Base-by-base conservation (phyloP, 2,888 invertebrate species). In the Rhagonycha lutea region DNA sequence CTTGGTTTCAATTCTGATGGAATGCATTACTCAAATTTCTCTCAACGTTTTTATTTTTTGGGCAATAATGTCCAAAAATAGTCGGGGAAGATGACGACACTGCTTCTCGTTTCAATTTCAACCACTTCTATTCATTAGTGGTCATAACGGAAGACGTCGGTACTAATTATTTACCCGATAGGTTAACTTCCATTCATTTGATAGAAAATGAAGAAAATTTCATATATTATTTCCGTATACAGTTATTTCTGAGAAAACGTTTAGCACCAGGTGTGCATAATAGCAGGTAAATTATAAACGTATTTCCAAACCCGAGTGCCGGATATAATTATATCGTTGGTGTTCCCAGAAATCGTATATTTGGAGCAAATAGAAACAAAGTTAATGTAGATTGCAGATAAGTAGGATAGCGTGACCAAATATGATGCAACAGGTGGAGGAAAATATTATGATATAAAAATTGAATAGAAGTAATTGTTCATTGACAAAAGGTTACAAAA, bases 231-330 rank as follows among this genome's bases (percentile, higher is more conserved):
- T 72, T 72, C 68, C 72, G 62, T 63, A 62, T 26, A 69, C 70
- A 67, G 76, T 70, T 73, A 70, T 47, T 76, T 76, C 76, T 69
- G 29, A 61, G 76, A 77, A 77, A 68, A 60, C 69, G 63, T 69
- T 76, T 76, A 74, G 26, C 14, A 68, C 72, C 77, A 78, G 77
- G 77, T 78, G 77, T 75, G 72, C 63, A 71, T 72, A 73, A 78
- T 78, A 68, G 67, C 74, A 62, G 75, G 47, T 72, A 73, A 74
- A 78, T 78, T 78, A 78, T 70, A 75, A 75, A 75, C 75, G 75
- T 78, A 78, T 78, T 78, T 78, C 75, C 77, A 78, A 78, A 78
- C 72, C 68, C 75, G 68, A 78, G 75, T 73, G 75, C 77, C 77
- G 77, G 77, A 78, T 78, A 75, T 78, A 75, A 78, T 78, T 75